phyloP scores from a whole-genome alignment of 2,797 vertebrate genomes.

The Dallia pectoralis region DNA sequence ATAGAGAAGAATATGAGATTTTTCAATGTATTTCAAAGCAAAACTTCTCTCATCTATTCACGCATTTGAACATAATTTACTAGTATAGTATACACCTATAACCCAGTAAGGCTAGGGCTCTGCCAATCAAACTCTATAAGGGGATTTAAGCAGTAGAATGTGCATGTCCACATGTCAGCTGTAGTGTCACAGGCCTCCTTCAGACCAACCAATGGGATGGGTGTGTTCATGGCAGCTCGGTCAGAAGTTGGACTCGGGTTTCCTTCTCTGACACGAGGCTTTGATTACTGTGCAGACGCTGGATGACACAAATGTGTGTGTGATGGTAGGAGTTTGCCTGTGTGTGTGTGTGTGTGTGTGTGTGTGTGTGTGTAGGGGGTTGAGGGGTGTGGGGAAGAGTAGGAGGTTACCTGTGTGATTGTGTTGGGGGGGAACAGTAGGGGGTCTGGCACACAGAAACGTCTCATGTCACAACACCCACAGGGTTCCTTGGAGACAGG shows the following conservation, averaged over 20 bases:
- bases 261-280: slow-evolving; percentile 31
- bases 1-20: no score
- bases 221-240: slow-evolving; percentile 29
- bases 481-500: slow-evolving; percentile 50
- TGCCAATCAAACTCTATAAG: not conserved
- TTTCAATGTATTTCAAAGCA: no score
- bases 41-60: no score
- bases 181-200: slow-evolving; percentile 6
- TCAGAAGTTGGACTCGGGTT: slow-evolving; percentile 23
- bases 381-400: not conserved
- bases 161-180: not conserved
- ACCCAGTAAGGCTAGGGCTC: no score
- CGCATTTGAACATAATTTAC: no score
- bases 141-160: not conserved
- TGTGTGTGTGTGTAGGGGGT: slow-evolving; percentile 30
- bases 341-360: no score
- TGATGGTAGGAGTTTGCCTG: slow-evolving; percentile 21
- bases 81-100: not conserved
- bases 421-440: slow-evolving; percentile 45
- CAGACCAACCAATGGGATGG: slow-evolving; percentile 36
- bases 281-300: slow-evolving; percentile 36
- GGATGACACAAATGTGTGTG: slow-evolving; percentile 43
- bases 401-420: no score
- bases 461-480: slow-evolving; percentile 65
- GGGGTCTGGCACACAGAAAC: slow-evolving; percentile 48